A percentile compares a stretch with the other conserved stretches of the same genome.
phyloP scores from a whole-genome alignment of 2,888 invertebrate species.

The Xestia sexstrigata region DNA sequence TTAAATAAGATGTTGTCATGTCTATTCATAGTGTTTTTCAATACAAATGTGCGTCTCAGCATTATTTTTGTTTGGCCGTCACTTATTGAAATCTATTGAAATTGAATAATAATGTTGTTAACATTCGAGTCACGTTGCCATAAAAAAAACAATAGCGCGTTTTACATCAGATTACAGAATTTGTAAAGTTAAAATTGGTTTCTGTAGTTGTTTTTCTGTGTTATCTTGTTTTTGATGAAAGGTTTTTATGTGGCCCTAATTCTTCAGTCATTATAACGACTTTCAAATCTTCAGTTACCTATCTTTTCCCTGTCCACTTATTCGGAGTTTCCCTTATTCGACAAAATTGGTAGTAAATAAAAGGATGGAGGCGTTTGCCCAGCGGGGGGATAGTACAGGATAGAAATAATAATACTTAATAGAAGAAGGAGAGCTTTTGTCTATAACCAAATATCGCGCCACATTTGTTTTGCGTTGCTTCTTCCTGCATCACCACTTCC shows the following conservation, averaged over 20 bases:
- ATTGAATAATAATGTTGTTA: constrained; percentile 43
- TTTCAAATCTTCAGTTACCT: not conserved
- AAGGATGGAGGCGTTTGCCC: not conserved
- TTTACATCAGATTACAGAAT: constrained; percentile 30
- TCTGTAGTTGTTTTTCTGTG: not conserved
- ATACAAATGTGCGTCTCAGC: constrained; percentile 36
- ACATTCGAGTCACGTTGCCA: constrained; percentile 22
- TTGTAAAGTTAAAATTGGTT: constrained; percentile 19
- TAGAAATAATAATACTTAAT: not conserved
- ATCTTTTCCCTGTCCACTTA: not conserved
- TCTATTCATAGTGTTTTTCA: constrained; percentile 55
- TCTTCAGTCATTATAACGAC: not conserved
- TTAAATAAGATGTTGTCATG: constrained; percentile 59
- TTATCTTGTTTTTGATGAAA: not conserved
- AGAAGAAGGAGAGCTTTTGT: not conserved
- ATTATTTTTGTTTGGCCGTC: constrained; percentile 44
- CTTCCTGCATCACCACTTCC: not conserved
- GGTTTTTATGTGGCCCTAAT: not conserved
- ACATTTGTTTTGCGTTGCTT: not conserved
- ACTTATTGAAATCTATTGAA: constrained; percentile 49
- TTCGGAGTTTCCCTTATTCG: not conserved
- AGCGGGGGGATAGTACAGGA: not conserved
- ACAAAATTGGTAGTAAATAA: not conserved
- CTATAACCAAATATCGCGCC: not conserved
- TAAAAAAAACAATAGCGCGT: constrained; percentile 21